A percentile compares a stretch with the other conserved stretches of the same genome.
Conservation (phyloP, 2,113 vertebrate species). For the Erythrolamprus reginae region DNA sequence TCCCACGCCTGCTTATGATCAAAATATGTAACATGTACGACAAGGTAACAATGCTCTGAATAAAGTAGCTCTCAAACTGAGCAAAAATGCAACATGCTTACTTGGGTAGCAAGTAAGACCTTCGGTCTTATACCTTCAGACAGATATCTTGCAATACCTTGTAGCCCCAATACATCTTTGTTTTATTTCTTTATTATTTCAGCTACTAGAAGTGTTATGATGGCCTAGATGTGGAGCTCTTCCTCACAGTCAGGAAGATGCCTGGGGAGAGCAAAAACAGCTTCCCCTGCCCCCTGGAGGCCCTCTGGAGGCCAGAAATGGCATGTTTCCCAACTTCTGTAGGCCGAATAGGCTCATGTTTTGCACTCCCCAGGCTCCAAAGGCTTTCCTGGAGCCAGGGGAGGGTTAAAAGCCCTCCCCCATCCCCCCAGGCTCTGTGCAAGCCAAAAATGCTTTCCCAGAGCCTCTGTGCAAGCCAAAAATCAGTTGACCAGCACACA, state of each 20-base stretch:
- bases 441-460: too few species aligned
- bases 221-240: neutral
- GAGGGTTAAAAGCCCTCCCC: too few species aligned
- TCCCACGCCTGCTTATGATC: neutral
- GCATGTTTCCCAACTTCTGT: too few species aligned
- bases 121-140: neutral
- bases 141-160: neutral
- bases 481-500: too few species aligned
- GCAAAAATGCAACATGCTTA: neutral
- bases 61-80: neutral
- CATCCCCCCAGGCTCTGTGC: too few species aligned
- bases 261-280: too few species aligned
- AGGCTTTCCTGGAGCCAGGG: too few species aligned
- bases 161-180: neutral
- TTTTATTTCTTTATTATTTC: neutral
- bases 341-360: too few species aligned
- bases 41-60: neutral
- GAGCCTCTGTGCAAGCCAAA: too few species aligned
- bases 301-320: too few species aligned
- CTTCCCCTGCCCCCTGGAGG: too few species aligned
- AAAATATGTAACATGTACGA: neutral
- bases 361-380: too few species aligned
- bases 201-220: neutral
- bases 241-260: neutral
- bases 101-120: neutral